Evolutionary conservation across 2,113 vertebrate genomes (phyloP).

Genomic region (Natator depressus): DNA sequence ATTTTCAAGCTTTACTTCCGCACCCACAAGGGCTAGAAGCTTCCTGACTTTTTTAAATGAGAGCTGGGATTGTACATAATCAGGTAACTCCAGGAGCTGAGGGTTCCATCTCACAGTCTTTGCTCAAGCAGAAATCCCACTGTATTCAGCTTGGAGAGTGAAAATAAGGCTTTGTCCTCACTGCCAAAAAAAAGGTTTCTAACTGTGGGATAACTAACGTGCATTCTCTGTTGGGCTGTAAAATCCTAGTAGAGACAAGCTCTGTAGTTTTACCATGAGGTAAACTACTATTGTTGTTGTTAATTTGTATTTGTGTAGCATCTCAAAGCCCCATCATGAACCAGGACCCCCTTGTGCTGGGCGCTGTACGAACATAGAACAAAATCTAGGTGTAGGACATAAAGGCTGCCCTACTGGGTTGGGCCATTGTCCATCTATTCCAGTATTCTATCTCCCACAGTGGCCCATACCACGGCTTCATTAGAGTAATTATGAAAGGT

Average conservation of each 20-base stretch:
- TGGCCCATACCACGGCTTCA: too few species aligned
- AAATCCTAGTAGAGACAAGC: rapidly evolving
- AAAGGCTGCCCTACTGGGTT: too few species aligned
- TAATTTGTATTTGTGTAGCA: rapidly evolving
- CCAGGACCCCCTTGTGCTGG: too few species aligned
- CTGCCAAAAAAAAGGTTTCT: background rate
- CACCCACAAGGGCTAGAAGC: too few species aligned
- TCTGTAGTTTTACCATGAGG: rapidly evolving
- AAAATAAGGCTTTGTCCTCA: rapidly evolving
- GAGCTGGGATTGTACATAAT: rapidly evolving
- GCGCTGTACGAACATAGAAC: background rate
- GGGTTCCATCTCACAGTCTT: background rate
- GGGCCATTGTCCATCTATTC: too few species aligned
- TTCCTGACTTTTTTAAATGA: background rate
- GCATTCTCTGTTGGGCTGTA: rapidly evolving
- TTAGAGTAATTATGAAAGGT: too few species aligned
- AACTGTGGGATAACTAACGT: rapidly evolving
- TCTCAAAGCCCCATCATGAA: background rate
- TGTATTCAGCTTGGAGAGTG: rapidly evolving
- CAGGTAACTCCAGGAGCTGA: rapidly evolving
- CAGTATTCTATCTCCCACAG: too few species aligned
- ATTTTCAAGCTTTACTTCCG: background rate
- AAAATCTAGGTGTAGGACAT: background rate
- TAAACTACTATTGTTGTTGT: rapidly evolving
- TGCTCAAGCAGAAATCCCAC: rapidly evolving